Evolutionary conservation across 1,140 invertebrate genomes (phyloP).

Genomic region (Druon quercuslanigerum): DNA sequence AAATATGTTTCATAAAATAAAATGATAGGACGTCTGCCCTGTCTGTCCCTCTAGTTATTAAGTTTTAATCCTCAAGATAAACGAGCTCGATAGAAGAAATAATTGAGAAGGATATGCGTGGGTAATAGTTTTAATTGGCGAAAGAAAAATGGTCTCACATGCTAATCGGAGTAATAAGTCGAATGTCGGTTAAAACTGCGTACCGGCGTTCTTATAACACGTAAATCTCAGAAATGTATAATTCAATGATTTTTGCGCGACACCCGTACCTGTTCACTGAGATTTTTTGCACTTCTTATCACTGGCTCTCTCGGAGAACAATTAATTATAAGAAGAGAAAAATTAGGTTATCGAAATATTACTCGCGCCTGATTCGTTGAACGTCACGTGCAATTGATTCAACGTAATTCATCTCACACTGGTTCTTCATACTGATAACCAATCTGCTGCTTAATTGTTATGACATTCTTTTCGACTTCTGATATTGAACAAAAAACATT

Average conservation of each 20-base stretch:
- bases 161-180: too few species aligned
- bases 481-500: too few species aligned
- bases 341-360: neutral
- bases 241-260: neutral
- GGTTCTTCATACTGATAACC: neutral
- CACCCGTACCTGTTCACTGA: neutral
- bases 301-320: neutral
- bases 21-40: too few species aligned
- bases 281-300: neutral
- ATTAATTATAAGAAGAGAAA: neutral
- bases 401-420: too few species aligned
- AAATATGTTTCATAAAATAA: too few species aligned
- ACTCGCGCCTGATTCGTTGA: neutral
- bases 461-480: too few species aligned
- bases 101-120: conserved; percentile 44
- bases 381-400: too few species aligned
- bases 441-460: neutral
- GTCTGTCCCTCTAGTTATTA: too few species aligned
- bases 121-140: conserved; percentile 43
- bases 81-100: neutral
- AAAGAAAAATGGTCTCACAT: conserved; percentile 35
- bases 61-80: too few species aligned
- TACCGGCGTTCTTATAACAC: too few species aligned
- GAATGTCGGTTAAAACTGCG: too few species aligned
- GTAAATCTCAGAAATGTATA: too few species aligned